Conservation (phyloP, 2,888 invertebrate genomes). For the Brachyptera putata region DNA sequence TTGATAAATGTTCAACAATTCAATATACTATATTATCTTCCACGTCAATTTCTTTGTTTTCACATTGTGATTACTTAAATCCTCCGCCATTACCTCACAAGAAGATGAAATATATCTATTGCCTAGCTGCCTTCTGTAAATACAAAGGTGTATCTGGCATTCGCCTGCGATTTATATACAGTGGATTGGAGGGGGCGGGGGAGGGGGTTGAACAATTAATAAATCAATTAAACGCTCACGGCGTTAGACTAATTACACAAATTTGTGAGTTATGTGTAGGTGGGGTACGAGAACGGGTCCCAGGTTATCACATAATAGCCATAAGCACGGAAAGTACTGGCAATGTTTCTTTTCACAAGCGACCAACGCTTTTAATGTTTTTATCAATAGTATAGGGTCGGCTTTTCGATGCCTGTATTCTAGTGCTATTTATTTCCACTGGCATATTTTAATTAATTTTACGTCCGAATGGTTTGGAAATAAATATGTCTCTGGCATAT, state of each 20-base stretch:
- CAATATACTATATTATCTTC: no score
- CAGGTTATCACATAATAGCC: neutral
- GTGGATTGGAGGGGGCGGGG: no score
- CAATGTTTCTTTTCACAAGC: neutral
- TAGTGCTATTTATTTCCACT: neutral
- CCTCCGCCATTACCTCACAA: no score
- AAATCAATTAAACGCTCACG: neutral
- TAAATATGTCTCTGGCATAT: no score
- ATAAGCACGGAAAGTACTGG: neutral
- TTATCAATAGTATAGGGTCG: neutral
- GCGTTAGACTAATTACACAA: neutral
- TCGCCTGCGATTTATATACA: no score
- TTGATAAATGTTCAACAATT: no score
- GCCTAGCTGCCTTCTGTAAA: no score
- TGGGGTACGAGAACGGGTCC: neutral
- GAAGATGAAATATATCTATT: no score
- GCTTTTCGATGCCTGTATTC: neutral
- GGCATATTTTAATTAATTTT: neutral
- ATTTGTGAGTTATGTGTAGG: neutral
- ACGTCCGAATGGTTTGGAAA: neutral
- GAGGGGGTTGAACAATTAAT: neutral
- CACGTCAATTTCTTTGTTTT: no score
- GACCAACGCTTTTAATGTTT: neutral
- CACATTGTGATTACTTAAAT: no score
- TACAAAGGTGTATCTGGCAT: no score